Evolutionary conservation across 2,797 vertebrate genomes (phyloP), one percentile per base, ranked within the genome.

Genomic region (Nyctalus aviator): DNA sequence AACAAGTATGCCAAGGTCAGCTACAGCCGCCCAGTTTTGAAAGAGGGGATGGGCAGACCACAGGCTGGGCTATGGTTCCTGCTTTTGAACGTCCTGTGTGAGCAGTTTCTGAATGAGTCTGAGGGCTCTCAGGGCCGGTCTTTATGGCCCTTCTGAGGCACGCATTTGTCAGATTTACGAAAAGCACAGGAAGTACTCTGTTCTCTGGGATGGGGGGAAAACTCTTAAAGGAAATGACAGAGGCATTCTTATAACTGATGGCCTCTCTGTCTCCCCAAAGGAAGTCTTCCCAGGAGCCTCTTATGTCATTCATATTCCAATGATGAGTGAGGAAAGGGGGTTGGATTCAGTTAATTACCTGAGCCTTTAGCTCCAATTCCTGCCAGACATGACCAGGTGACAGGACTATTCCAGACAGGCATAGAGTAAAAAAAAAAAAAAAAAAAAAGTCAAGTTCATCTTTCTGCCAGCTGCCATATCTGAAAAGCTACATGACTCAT

Each of bases 1-100:
- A 50, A 96, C 69, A 50, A 1, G 0, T 85, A 66, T 32, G 95
- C 59, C 85, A 93, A 97, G 95, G 91, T 97, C 97, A 87, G 25
- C 68, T 95, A 30, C 59, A 93, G 77, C 95, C 79, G 64, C 73
- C 59, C 59, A 62, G 27, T 62, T 62, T 62, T 30, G 59, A 62
- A 62, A 95, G 75, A 96, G 87, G 64, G 50, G 37, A 77, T 93
- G 96, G 64, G 84, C 94, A 92, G 96, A 95, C 94, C 95, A 86
- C 82, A n/a, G 77, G 76, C 72, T 46, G 75, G 77, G 55, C 88
- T 90, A 59, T 88, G 73, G 17, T 94, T 77, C 91, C 12, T 92
- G 86, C 21, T 66, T 96, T 96, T 88, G 95, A 91, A 94, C 5
- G 76, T 97, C 78, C 82, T 96, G 85, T 82, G 35, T 37, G 94